Percentiles rank a stretch among this genome's conserved stretches.
Conservation (phyloP, 2,113 vertebrate genomes). For the Hylia prasina region DNA sequence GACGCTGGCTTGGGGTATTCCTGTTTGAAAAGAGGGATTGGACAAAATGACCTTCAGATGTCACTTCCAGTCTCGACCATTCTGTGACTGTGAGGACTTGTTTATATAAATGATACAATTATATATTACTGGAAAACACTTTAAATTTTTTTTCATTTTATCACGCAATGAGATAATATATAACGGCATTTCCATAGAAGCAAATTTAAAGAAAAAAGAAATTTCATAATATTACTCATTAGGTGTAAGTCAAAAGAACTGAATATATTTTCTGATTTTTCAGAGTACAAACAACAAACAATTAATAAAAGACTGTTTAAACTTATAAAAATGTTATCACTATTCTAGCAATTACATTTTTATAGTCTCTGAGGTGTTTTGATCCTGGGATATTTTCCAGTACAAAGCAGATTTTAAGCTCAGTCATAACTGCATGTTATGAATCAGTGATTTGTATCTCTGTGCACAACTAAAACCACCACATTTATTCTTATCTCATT, state of each 20-base stretch:
- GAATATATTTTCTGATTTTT: neutral
- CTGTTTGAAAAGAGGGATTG: neutral
- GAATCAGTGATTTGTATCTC: neutral
- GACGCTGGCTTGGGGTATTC: neutral
- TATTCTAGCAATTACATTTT: neutral
- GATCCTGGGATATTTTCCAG: neutral
- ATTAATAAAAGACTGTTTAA: neutral
- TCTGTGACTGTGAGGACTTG: neutral
- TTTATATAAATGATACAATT: neutral
- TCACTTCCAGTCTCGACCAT: neutral
- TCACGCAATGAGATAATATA: neutral
- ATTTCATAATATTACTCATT: neutral
- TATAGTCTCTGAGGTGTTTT: neutral
- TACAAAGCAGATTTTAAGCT: neutral
- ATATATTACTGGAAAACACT: neutral
- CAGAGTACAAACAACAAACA: neutral
- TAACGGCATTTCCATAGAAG: neutral
- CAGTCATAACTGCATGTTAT: neutral
- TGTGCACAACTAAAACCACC: neutral
- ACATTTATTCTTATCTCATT: neutral
- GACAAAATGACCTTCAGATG: neutral
- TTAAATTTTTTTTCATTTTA: neutral
- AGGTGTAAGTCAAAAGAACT: neutral
- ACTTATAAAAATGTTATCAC: neutral
- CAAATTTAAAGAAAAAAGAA: neutral